Base-by-base conservation (phyloP, 2,797 vertebrate species). In the Chaetodon trifasciatus region DNA sequence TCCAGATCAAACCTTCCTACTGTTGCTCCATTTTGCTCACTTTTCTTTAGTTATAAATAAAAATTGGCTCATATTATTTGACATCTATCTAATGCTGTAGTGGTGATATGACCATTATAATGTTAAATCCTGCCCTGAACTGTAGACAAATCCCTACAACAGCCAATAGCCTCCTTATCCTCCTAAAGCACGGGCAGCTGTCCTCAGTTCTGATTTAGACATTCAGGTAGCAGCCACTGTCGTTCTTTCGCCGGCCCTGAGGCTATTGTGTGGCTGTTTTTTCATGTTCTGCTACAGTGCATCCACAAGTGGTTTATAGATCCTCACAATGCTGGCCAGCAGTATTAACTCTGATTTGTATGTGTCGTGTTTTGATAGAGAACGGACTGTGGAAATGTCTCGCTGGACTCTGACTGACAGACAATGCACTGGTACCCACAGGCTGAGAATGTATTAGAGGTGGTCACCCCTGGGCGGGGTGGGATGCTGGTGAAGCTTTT, bases 171-270 rank as follows among this genome's bases (percentile, higher is more conserved):
- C 19, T 35, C 44, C 32, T 64, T 37, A 24, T 16, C 37, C 57
- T 53, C 56, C 46, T 68, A 28, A 8, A 63, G 42, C 71, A 28
- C 21, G 9, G 21, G 70, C 80, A 86, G 80, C 85, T 75, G 78
- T 86, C 79, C 67, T 66, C 5, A 28, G 74, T 62, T 50, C 76
- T 91, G 91, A 88, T 86, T 84, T 79, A 81, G 53, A 86, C 72
- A 75, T 88, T 87, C 77, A 81, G 83, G 63, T 65, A 74, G 53
- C 71, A 76, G 70, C 10, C 73, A n/a, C 65, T 37, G 52, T 37
- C 8, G 50, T 66, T 66, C 32, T 78, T 79, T 75, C 4, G 28
- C 55, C 50, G 67, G 72, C 82, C 73, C 68, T 39, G 42, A 70
- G 79, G 83, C 81, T 63, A n/a, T 73, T 82, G 58, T 69, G 62